Base-by-base conservation (phyloP, 2,797 vertebrate species). In the Lates japonicus region DNA sequence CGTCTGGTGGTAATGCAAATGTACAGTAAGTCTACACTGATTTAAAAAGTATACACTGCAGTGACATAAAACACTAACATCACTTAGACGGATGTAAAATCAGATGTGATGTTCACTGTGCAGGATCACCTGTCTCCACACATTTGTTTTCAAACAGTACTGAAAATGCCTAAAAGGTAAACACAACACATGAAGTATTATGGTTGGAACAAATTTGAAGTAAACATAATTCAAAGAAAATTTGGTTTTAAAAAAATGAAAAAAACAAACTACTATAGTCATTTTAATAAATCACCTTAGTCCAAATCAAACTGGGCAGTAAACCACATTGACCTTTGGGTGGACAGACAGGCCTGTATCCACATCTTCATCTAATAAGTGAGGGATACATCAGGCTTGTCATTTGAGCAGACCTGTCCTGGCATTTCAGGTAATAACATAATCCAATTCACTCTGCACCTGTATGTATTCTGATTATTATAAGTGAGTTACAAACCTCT, bases 351-450 rank as follows among this genome's bases (percentile, higher is more conserved):
- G 57, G 10, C 33, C 54, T 74, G 63, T 13, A 48, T 67, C 39
- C 42, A 79, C 19, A 49, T 42, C 20, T 71, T 72, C 35, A 62
- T 73, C 68, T 64, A 58, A 59, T 61, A 76, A 66, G 76, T 46
- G 31, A 70, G 44, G 48, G 37, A 70, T n/a, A 31, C 4, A 2
- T 70, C 64, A 64, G 46, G 19, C 61, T 78, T 59, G 60, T 81
- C 62, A 67, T 76, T 73, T 78, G 35, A 82, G 65, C 41, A 68
- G 46, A 59, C 41, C 60, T 9, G 22, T 33, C 1, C 2, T 76
- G 63, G 20, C 74, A 61, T 88, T 89, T 88, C 52, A 83, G 52
- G 68, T 37, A 44, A 69, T 39, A 25, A 54, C 70, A 81, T 52
- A 73, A 80, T 67, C 61, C 1, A 3, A 4, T 51, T 2, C 59